A percentile compares a stretch with the other conserved stretches of the same genome.
phyloP scores from a whole-genome alignment of 2,888 invertebrate species.

The Sphaerophoria taeniata region DNA sequence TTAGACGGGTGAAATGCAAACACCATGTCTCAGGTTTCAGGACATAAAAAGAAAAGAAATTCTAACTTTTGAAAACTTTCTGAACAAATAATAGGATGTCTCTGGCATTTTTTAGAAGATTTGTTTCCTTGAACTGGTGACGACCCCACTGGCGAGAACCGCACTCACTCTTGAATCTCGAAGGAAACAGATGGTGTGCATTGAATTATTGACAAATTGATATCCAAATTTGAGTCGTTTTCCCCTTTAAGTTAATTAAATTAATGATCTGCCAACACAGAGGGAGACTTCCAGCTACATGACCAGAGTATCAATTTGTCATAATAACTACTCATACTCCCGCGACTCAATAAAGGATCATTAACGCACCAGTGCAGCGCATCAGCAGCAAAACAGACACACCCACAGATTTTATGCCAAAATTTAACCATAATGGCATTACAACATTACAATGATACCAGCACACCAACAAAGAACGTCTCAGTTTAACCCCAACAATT shows the following conservation, averaged over 20 bases:
- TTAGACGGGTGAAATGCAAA: slow-evolving; percentile 2
- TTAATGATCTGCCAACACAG: slow-evolving; percentile 48
- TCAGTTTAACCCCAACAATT: slow-evolving; percentile 62
- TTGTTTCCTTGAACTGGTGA: too few relatives aligned
- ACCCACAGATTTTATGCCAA: slow-evolving; percentile 75
- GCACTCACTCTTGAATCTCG: too few relatives aligned
- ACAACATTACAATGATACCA: slow-evolving; percentile 63
- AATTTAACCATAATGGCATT: slow-evolving; percentile 76
- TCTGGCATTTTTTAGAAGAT: too few relatives aligned
- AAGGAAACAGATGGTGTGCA: slow-evolving; percentile 43
- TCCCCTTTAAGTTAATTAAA: slow-evolving; percentile 65
- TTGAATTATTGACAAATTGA: slow-evolving; percentile 51
- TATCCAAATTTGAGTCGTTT: slow-evolving; percentile 25
- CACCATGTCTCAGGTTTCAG: slow-evolving; percentile 39
- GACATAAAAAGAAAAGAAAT: too few relatives aligned
- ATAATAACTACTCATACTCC: slow-evolving; percentile 46
- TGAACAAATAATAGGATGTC: slow-evolving; percentile 30
- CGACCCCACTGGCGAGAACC: too few relatives aligned
- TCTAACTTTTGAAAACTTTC: slow-evolving; percentile 37
- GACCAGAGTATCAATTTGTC: slow-evolving; percentile 67
- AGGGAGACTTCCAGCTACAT: slow-evolving; percentile 9
- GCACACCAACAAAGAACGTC: slow-evolving; percentile 52
- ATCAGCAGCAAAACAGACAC: slow-evolving; percentile 49
- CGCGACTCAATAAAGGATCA: slow-evolving; percentile 70
- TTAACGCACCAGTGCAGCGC: slow-evolving; percentile 58